These are phyloP conservation scores for Argyresthia goedartella DNA, from an alignment of 2,888 invertebrate genomes.

Conservation along the genomic window DNA sequence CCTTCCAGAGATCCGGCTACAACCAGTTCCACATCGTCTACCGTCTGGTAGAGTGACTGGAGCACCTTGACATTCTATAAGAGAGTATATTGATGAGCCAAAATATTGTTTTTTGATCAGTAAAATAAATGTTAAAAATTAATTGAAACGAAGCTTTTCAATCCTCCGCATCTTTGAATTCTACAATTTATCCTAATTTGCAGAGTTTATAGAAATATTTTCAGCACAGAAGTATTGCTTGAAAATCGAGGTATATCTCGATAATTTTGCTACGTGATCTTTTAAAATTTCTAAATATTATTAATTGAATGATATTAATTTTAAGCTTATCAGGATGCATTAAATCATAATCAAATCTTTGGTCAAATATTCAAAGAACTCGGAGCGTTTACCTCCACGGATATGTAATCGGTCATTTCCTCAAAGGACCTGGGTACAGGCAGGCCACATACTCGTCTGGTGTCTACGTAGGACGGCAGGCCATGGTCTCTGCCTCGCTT, in stretches of 20 bases:
- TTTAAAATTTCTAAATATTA: neutral
- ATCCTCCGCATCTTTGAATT: too few species aligned
- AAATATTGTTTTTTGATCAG: too few species aligned
- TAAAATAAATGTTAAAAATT: too few species aligned
- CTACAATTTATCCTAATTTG: too few species aligned
- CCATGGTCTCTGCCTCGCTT: conserved; percentile 92
- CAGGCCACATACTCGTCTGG: conserved; percentile 82
- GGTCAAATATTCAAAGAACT: neutral
- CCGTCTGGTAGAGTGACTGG: conserved; percentile 74
- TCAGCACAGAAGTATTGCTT: too few species aligned
- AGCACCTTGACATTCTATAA: conserved; percentile 76
- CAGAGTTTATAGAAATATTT: too few species aligned
- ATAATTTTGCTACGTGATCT: neutral
- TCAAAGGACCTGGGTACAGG: conserved; percentile 76
- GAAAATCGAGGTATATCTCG: neutral
- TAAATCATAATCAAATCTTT: too few species aligned
- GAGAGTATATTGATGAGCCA: too few species aligned
- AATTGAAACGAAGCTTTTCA: too few species aligned
- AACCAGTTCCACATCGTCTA: conserved; percentile 88
- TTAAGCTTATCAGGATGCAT: too few species aligned
- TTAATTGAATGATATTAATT: neutral
- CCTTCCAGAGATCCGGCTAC: conserved; percentile 87
- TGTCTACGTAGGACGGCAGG: conserved; percentile 82
- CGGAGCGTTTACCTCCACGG: conserved; percentile 63
- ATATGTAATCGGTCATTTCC: conserved; percentile 78